Evolutionary conservation across 2,113 vertebrate genomes (phyloP), one percentile per base, ranked within the genome.

Genomic region (Pipra filicauda): DNA sequence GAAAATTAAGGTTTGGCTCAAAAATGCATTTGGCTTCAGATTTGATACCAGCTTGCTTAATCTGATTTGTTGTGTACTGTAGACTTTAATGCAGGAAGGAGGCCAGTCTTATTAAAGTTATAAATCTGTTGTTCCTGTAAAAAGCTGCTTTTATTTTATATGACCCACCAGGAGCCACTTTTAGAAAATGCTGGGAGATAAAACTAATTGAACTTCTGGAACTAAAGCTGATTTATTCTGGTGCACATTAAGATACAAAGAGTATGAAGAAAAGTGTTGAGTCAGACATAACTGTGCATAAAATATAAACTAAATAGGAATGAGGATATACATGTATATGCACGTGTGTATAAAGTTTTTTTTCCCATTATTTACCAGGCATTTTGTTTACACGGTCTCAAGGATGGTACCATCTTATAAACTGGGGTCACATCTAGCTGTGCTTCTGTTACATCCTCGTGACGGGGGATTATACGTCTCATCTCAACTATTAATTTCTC

Each of bases 61-160:
- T 41, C 46, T 95, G 65, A 79, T 95, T 95, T 94, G 73, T 96
- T 72, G 80, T 91, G 58, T 95, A 35, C n/a, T 91, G 52, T 83
- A 84, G 80, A 73, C 44, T 66, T 55, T 62, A 93, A 72, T 89
- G 71, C 76, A 86, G 93, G 75, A 91, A 93, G 74, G 48, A 95
- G 39, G 33, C 39, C 54, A 58, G 69, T 69, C 79, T 96, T 91
- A 95, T 95, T 95, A 91, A 94, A 91, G 78, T 80, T 95, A 83
- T 95, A 94, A 97, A 90, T 95, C 94, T 95, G 59, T 85, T 94
- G 28, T 93, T 96, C 85, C 66, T 91, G 78, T 94, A 88, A 96
- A 92, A 94, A 76, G 48, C 37, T 86, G 58, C 35, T 91, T 96
- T 94, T 91, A 89, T 88, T 88, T 91, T 95, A 54, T 96, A 44